Conservation (phyloP, 37 sponge, comb jelly and placozoan species). For the Trichoplax adhaerens region DNA sequence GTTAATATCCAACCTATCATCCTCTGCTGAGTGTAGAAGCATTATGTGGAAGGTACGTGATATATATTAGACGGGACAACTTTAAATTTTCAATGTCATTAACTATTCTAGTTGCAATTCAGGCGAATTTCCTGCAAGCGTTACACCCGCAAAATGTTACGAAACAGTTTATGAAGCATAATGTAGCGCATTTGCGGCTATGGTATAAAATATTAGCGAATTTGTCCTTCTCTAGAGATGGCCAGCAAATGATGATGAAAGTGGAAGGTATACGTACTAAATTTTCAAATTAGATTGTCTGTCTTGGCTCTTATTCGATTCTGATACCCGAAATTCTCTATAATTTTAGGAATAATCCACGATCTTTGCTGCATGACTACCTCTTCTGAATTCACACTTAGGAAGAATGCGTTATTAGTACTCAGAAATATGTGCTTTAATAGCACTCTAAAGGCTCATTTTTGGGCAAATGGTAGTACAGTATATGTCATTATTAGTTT, state of each 20-base stretch:
- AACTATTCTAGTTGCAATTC: neutral
- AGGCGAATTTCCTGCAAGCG: constrained; percentile 21
- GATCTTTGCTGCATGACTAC: neutral
- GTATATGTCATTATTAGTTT: no score
- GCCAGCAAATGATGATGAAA: constrained; percentile 31
- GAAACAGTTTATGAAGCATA: constrained; percentile 6
- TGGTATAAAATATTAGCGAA: constrained; percentile 44
- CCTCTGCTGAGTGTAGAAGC: constrained; percentile 40
- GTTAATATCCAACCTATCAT: constrained; percentile 31
- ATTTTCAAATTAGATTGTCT: neutral
- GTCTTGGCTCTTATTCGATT: no score
- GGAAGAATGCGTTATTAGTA: constrained; percentile 11
- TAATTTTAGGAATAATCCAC: neutral
- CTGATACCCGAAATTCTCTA: neutral
- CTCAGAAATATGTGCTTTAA: constrained; percentile 46
- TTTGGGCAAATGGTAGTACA: constrained; percentile 25
- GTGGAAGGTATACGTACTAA: constrained; percentile 21
- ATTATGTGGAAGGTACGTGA: constrained; percentile 44
- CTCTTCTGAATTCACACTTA: neutral
- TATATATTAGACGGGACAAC: no score
- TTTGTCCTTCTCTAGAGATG: constrained; percentile 48
- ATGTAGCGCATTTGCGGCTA: constrained; percentile 4
- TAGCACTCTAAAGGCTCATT: constrained; percentile 38
- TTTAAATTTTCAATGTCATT: no score
- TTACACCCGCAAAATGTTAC: constrained; percentile 19